Percentiles rank a stretch among this genome's conserved stretches.
Evolutionary conservation across 2,113 vertebrate genomes (phyloP).

Genomic region (Phocoena phocoena): DNA sequence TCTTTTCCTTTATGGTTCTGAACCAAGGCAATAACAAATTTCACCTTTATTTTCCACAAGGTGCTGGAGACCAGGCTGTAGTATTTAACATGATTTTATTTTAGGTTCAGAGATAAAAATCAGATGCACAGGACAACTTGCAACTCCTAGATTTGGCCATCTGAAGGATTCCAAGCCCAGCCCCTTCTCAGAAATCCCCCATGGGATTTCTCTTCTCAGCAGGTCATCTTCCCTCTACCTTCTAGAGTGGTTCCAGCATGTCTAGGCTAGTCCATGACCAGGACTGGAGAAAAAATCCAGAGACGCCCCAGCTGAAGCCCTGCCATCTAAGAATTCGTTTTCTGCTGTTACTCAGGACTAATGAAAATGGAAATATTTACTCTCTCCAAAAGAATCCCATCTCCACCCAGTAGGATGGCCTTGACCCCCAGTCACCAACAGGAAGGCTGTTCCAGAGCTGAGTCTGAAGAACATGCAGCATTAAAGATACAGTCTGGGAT

Average conservation of each 20-base stretch:
- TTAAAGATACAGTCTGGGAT: not conserved
- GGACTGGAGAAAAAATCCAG: not conserved
- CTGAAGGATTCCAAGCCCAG: not conserved
- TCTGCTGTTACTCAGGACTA: not conserved
- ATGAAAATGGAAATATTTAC: not conserved
- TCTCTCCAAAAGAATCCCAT: not conserved
- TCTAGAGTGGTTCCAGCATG: not conserved
- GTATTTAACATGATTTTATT: not conserved
- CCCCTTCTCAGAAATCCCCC: not conserved
- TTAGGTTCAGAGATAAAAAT: not conserved
- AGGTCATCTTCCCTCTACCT: not conserved
- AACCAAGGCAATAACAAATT: not conserved
- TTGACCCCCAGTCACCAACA: not conserved
- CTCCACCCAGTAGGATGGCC: not conserved
- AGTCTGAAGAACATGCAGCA: not conserved
- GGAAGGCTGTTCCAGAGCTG: not conserved
- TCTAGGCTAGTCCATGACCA: not conserved
- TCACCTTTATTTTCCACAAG: not conserved
- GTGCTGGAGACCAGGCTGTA: not conserved
- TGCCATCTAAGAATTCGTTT: not conserved
- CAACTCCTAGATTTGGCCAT: not conserved
- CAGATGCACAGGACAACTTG: not conserved
- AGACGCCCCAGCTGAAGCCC: not conserved
- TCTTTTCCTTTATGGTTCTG: not conserved
- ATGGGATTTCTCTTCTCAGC: not conserved